Percentiles rank a stretch among this genome's conserved stretches.
Evolutionary conservation across 64 coral and sea anemone species (phyloP).

Genomic region (Exaiptasia diaphana): DNA sequence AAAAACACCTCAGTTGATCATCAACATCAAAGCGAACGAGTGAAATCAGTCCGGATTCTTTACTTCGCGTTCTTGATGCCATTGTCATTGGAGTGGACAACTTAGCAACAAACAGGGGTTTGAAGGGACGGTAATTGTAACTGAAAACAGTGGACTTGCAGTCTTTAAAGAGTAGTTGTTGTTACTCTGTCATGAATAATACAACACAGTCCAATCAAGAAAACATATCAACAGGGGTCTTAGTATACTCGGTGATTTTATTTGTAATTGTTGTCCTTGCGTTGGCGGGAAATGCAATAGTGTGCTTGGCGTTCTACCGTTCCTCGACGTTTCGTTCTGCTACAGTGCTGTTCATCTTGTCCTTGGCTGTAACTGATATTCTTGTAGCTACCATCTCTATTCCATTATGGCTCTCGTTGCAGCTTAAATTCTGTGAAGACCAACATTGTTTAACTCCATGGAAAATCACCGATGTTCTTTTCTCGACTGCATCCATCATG

Average conservation of each 20-base stretch:
- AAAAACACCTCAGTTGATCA: too few species aligned
- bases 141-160: too few species aligned
- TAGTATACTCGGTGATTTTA: conserved; percentile 22
- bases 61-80: too few species aligned
- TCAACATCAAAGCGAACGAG: too few species aligned
- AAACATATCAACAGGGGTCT: neutral
- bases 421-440: conserved; percentile 33
- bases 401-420: conserved; percentile 77
- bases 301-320: conserved; percentile 77
- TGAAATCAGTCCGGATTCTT: too few species aligned
- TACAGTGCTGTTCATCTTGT: conserved; percentile 76
- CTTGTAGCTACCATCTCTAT: conserved; percentile 66
- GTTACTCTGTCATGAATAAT: too few species aligned
- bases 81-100: too few species aligned
- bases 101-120: too few species aligned
- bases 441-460: conserved; percentile 30
- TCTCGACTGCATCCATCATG: conserved; percentile 89
- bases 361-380: conserved; percentile 74
- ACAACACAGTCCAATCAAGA: too few species aligned
- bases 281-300: conserved; percentile 59
- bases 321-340: conserved; percentile 64
- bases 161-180: too few species aligned
- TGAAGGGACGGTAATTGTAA: too few species aligned
- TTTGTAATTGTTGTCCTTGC: conserved; percentile 54
- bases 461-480: conserved; percentile 71